Evolutionary conservation across 2,888 invertebrate genomes (phyloP), one percentile per base, ranked within the genome.

Genomic region (Napeogenes inachia): DNA sequence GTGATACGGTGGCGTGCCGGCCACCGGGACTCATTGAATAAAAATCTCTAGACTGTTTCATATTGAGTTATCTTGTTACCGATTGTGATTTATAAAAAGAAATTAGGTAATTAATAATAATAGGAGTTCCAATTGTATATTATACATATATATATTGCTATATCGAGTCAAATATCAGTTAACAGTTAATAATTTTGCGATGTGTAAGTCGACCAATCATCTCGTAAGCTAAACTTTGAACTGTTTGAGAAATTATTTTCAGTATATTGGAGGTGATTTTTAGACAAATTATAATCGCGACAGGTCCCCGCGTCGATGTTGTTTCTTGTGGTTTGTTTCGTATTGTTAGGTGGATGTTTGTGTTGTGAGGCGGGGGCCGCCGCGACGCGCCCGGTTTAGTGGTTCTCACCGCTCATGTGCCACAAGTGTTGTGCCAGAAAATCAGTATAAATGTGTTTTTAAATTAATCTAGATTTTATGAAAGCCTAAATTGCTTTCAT

Each of bases 51-150:
- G 84, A 84, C 84, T 85, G 83, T 83, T 82, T 80, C 77, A 71
- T 78, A 76, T 76, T 77, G 77, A 76, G 76, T 81, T 82, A 77
- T 81, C 77, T 86, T 85, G 89, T 89, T 89, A 89, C 89, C 89
- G 82, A 87, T 79, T 89, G 89, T 89, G 89, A 89, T 89, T 85
- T 84, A 82, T 81, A 77, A 81, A 77, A 75, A 76, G 76, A 76
- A 85, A 84, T 87, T 90, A 91, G 87, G 82, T 89, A 87, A 87
- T 86, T 86, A 88, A 87, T 87, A 84, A 83, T 86, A 85, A 87
- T 91, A 91, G 91, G 89, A 91, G 90, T 85, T 90, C 89, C 90
- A 91, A 90, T 89, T 89, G 87, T 87, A 85, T 89, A 89, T 85
- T 88, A 87, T 85, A 87, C 82, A 82, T 87, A 87, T 83, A 21